Percentiles rank a stretch among this genome's conserved stretches.
phyloP scores from a whole-genome alignment of 2,888 invertebrate genomes.

The Eupithecia insigniata region DNA sequence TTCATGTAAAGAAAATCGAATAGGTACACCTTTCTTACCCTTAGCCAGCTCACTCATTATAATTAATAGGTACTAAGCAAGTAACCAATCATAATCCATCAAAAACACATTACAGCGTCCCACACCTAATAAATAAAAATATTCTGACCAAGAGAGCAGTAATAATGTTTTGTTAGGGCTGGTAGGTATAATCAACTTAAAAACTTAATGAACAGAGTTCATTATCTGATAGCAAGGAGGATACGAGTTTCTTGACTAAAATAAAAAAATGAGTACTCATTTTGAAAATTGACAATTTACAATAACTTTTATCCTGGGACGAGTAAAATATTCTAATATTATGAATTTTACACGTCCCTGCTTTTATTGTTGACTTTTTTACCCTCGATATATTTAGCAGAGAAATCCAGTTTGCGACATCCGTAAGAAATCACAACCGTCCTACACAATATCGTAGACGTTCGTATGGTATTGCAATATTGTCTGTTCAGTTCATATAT shows the following conservation, averaged over 20 bases:
- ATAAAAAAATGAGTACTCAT: background rate
- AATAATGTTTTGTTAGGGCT: background rate
- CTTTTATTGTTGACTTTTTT: background rate
- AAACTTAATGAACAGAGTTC: background rate
- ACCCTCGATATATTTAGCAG: background rate
- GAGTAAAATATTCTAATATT: too few species aligned
- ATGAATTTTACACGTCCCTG: too few species aligned
- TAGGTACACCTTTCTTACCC: background rate
- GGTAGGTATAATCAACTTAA: background rate
- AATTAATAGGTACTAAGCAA: constrained; percentile 8
- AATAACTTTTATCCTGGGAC: background rate
- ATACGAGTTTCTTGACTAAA: background rate
- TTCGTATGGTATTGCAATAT: constrained; percentile 8
- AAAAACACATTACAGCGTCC: constrained; percentile 7
- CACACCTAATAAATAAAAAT: constrained; percentile 4
- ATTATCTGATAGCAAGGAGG: background rate
- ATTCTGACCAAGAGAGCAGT: background rate
- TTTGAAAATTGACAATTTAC: background rate
- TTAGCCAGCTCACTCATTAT: constrained; percentile 1
- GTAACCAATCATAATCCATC: constrained; percentile 11
- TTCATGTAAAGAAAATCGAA: background rate
- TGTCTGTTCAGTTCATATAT: constrained; percentile 6
- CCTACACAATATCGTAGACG: background rate
- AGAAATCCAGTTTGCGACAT: background rate
- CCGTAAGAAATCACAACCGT: background rate